Evolutionary conservation across 2,888 invertebrate genomes (phyloP), one percentile per base, ranked within the genome.

Genomic region (Pollenia griseotomentosa): DNA sequence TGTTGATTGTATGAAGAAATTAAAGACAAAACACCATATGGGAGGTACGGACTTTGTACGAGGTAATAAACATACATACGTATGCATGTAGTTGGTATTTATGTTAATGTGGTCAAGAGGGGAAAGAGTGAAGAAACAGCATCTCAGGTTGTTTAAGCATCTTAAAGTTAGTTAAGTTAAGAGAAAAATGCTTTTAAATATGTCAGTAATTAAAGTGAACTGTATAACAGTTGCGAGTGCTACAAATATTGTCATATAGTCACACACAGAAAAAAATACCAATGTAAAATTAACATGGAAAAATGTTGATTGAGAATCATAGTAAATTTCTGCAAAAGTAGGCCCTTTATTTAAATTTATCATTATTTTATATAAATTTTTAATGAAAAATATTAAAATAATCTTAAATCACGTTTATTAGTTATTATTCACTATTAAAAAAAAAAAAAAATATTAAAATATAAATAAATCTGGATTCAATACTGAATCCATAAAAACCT

Each of bases 191-290:
- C 46, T 48, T 6, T 57, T 70, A 14, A 12, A 42, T 51, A 65
- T 51, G 55, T n/a, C 74, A 83, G 73, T 68, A 82, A 82, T 86
- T 86, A 82, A 86, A 74, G 78, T 74, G 16, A 83, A 74, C 59
- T 82, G 78, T 42, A 19, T 61, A 53, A 57, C 74, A 86, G 53
- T 83, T 71, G 74, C 51, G 51, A 59, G 33, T 75, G 61, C 59
- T 51, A 53, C 61, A 80, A 68, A 46, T 63, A 40, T 46, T 51
- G 33, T 40, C 59, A 66, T 33, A 59, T 66, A 19, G 68, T 55
- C 51, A 78, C 48, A 68, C 23, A 16, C n/a, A n/a, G n/a, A n/a
- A n/a, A n/a, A n/a, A n/a, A n/a, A n/a, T n/a, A n/a, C n/a, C n/a
- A n/a, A n/a, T n/a, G n/a, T n/a, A n/a, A n/a, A n/a, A n/a, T n/a